Percentiles rank a stretch among this genome's conserved stretches.
Conservation (phyloP, 2,888 invertebrate genomes). For the Acanthopleura granulata region DNA sequence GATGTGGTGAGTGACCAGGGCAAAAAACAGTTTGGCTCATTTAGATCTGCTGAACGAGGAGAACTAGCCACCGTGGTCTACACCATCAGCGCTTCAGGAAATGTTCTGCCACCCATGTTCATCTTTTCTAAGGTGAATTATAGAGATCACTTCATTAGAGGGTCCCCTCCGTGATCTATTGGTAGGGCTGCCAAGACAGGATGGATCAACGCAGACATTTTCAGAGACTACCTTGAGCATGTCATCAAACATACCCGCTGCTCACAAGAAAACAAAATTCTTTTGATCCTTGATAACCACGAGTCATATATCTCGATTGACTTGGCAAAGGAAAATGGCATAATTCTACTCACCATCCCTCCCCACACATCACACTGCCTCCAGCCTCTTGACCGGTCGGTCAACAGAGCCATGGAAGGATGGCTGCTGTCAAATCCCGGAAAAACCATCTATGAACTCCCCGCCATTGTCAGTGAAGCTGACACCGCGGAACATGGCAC, state of each 20-base stretch:
- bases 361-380: conserved; percentile 33
- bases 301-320: conserved; percentile 29
- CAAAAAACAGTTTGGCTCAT: conserved; percentile 21
- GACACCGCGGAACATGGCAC: conserved; percentile 21
- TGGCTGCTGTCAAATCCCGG: conserved; percentile 54
- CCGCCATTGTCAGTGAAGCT: conserved; percentile 22
- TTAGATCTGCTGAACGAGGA: conserved; percentile 27
- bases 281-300: conserved; percentile 29
- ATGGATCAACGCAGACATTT: conserved; percentile 27
- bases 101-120: conserved; percentile 29
- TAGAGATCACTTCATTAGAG: conserved; percentile 26
- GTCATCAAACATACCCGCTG: conserved; percentile 22
- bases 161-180: conserved; percentile 21
- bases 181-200: conserved; percentile 18
- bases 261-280: conserved; percentile 22
- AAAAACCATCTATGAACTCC: conserved; percentile 45
- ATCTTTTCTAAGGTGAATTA: conserved; percentile 26
- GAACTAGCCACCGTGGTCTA: conserved; percentile 24
- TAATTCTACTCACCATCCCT: conserved; percentile 33
- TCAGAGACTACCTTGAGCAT: conserved; percentile 23
- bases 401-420: conserved; percentile 56
- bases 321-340: conserved; percentile 26
- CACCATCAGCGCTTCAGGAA: conserved; percentile 27
- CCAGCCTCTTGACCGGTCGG: conserved; percentile 40
- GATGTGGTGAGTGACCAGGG: conserved; percentile 17